These are phyloP conservation scores for Girardinichthys multiradiatus DNA, from an alignment of 2,113 vertebrate genomes.

Conservation along the genomic window DNA sequence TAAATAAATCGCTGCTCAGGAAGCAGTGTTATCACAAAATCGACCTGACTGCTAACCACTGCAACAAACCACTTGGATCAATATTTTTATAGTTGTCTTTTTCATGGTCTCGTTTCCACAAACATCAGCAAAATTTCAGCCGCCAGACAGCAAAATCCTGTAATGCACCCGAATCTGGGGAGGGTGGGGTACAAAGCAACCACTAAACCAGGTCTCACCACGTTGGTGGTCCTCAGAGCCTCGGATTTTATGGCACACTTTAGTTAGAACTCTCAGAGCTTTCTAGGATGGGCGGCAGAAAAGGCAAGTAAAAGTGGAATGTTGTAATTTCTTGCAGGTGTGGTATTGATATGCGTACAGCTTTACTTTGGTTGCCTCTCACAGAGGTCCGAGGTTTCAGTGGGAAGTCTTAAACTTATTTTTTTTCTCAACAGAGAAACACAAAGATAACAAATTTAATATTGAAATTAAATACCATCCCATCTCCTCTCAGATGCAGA, in stretches of 20 bases:
- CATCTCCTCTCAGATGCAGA: constrained; percentile 6
- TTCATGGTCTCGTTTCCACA: constrained; percentile 42
- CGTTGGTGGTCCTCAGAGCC: constrained; percentile 67
- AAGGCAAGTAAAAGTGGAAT: constrained; percentile 38
- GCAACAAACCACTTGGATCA: constrained; percentile 49
- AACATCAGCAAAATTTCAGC: constrained; percentile 49
- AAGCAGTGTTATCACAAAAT: constrained; percentile 30
- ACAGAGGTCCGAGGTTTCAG: constrained; percentile 2
- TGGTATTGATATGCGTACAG: constrained; percentile 25
- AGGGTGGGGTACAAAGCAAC: constrained; percentile 27
- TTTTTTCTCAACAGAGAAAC: background rate
- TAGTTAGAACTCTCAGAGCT: constrained; percentile 45
- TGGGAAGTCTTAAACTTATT: background rate
- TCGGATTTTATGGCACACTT: constrained; percentile 62
- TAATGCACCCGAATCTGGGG: constrained; percentile 42
- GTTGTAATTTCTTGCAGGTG: constrained; percentile 50
- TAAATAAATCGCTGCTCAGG: constrained; percentile 6
- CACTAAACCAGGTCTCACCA: constrained; percentile 46
- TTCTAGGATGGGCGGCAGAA: constrained; percentile 31
- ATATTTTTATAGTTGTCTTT: constrained; percentile 51
- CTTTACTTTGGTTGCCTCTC: constrained; percentile 6
- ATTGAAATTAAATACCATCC: background rate
- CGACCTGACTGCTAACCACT: constrained; percentile 1
- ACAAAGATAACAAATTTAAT: background rate
- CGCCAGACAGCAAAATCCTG: constrained; percentile 46